Percentiles rank a stretch among this genome's conserved stretches.
Evolutionary conservation across 2,113 vertebrate genomes (phyloP).

Genomic region (Muntiacus reevesi): DNA sequence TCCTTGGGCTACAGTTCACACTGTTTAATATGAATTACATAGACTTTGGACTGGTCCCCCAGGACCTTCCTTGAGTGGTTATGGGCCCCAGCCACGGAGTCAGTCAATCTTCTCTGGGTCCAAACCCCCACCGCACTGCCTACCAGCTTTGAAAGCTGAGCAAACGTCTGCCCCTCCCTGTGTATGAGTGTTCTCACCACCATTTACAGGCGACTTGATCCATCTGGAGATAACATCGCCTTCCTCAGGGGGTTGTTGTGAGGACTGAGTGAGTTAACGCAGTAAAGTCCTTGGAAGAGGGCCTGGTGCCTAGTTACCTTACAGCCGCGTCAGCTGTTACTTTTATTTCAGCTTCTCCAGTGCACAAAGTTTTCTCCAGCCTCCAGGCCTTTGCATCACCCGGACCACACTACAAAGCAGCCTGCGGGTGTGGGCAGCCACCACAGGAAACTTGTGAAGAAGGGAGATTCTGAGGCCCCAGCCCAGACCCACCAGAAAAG

Average conservation of each 20-base stretch:
- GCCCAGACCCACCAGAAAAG: neutral
- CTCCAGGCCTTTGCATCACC: neutral
- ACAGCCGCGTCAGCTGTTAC: neutral
- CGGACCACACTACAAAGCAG: neutral
- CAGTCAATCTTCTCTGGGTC: neutral
- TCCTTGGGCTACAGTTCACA: neutral
- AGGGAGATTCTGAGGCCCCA: neutral
- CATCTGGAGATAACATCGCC: neutral
- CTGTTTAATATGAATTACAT: neutral
- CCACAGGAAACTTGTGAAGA: neutral
- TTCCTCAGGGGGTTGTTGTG: neutral
- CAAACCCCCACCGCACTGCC: neutral
- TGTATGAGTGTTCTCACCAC: neutral
- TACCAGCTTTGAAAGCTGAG: neutral
- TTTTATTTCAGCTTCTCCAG: neutral
- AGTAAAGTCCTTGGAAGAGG: neutral
- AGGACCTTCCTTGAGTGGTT: neutral
- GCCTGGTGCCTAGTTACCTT: neutral
- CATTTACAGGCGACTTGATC: neutral
- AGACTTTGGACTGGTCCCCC: neutral
- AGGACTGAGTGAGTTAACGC: neutral
- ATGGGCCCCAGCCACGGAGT: neutral
- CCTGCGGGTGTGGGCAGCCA: neutral
- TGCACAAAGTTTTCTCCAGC: neutral
- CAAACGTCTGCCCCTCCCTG: neutral